Conservation (phyloP, 2,113 vertebrate species). For the Helogale parvula region DNA sequence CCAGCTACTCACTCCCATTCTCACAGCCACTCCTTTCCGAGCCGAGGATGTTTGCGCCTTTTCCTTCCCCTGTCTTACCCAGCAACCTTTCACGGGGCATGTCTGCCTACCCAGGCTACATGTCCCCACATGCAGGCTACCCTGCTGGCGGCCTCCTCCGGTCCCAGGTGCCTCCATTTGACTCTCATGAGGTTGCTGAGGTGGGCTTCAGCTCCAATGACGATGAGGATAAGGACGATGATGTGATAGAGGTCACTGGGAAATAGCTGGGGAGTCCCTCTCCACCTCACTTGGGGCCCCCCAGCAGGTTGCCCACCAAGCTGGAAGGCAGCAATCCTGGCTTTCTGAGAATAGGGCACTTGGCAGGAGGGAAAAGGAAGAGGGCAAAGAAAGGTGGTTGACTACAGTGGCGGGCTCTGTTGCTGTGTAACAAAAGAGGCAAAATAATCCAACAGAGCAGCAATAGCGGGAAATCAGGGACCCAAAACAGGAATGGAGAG, state of each 20-base stretch:
- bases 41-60: slow-evolving; percentile 92
- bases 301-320: slow-evolving; percentile 36
- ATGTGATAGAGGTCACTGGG: slow-evolving; percentile 98
- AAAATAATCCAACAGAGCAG: slow-evolving; percentile 35
- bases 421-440: slow-evolving; percentile 66
- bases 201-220: slow-evolving; percentile 96
- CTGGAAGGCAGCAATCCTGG: slow-evolving; percentile 61
- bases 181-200: slow-evolving; percentile 89
- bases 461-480: slow-evolving; percentile 71
- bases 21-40: slow-evolving; percentile 94
- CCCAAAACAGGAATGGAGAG: slow-evolving; percentile 73
- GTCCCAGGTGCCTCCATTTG: slow-evolving; percentile 92
- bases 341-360: slow-evolving; percentile 59
- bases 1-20: slow-evolving; percentile 94
- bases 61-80: slow-evolving; percentile 87
- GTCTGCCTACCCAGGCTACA: slow-evolving; percentile 90
- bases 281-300: slow-evolving; percentile 52
- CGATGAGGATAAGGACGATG: slow-evolving; percentile 97
- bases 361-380: slow-evolving; percentile 51
- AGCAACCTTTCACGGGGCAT: slow-evolving; percentile 91
- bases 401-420: slow-evolving; percentile 75
- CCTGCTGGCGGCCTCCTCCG: slow-evolving; percentile 92
- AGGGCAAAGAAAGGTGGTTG: neutral
- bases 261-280: slow-evolving; percentile 86
- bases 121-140: slow-evolving; percentile 91